These are phyloP conservation scores for Turdus rufiventris DNA, from an alignment of 2,113 vertebrate genomes.

Conservation along the genomic window DNA sequence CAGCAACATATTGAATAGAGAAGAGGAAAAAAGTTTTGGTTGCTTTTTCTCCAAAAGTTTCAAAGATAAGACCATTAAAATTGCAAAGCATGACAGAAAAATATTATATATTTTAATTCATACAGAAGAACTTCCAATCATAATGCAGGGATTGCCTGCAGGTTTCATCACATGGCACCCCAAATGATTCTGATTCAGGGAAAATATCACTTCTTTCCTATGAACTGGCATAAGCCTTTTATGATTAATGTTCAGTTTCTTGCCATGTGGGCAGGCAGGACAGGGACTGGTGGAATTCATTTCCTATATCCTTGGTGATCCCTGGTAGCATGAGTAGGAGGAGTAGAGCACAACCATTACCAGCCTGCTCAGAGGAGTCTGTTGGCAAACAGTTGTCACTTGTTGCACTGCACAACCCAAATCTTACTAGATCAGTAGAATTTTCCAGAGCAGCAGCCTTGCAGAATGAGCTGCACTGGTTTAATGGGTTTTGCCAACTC, in stretches of 20 bases:
- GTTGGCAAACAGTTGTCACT: neutral
- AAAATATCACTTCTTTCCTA: neutral
- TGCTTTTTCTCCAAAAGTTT: neutral
- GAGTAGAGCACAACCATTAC: neutral
- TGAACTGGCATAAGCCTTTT: neutral
- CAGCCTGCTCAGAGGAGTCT: neutral
- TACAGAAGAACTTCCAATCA: neutral
- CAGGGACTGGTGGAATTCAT: neutral
- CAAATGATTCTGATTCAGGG: neutral
- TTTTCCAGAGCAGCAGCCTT: neutral
- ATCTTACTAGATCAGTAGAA: neutral
- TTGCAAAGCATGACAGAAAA: neutral
- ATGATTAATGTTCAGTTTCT: neutral
- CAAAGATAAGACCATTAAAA: neutral
- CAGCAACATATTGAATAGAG: neutral
- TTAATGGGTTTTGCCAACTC: neutral
- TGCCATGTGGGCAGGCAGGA: neutral
- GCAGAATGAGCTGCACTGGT: neutral
- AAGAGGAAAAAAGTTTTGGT: neutral
- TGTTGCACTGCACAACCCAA: neutral
- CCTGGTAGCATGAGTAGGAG: neutral
- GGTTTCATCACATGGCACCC: neutral
- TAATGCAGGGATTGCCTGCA: neutral
- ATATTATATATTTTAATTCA: neutral
- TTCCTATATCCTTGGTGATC: neutral